Percentiles rank a stretch among this genome's conserved stretches.
Evolutionary conservation across 2,797 vertebrate genomes (phyloP).

Genomic region (Eurystomus glaucurus): DNA sequence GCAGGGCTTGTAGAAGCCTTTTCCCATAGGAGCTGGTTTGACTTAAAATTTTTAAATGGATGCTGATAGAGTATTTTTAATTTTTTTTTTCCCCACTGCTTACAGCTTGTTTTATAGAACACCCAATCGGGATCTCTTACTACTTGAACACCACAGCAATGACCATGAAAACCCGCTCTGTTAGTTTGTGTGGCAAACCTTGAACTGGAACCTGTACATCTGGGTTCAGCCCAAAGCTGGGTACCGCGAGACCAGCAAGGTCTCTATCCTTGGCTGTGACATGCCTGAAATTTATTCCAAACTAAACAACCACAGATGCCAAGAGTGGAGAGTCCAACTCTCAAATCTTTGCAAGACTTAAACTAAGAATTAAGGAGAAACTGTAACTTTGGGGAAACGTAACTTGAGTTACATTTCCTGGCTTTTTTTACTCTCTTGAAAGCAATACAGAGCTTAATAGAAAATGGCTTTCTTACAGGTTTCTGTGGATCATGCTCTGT

Average conservation of each 20-base stretch:
- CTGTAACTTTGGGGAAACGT: neutral
- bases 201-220: neutral
- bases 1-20: neutral
- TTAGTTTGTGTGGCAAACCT: neutral
- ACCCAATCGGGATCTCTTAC: neutral
- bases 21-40: neutral
- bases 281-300: neutral
- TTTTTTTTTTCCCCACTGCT: neutral
- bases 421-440: neutral
- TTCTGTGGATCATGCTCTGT: neutral
- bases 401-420: neutral
- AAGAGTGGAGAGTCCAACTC: neutral
- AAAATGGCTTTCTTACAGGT: neutral
- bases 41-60: neutral
- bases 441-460: neutral
- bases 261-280: neutral
- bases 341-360: neutral
- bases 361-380: neutral
- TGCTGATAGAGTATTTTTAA: neutral
- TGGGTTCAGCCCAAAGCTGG: neutral
- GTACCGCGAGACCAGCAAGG: rapidly evolving
- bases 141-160: neutral
- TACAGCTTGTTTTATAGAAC: neutral
- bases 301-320: neutral
- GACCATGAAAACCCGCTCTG: neutral